Base-by-base conservation (phyloP, 2,113 vertebrate genomes). In the Dromas ardeola region DNA sequence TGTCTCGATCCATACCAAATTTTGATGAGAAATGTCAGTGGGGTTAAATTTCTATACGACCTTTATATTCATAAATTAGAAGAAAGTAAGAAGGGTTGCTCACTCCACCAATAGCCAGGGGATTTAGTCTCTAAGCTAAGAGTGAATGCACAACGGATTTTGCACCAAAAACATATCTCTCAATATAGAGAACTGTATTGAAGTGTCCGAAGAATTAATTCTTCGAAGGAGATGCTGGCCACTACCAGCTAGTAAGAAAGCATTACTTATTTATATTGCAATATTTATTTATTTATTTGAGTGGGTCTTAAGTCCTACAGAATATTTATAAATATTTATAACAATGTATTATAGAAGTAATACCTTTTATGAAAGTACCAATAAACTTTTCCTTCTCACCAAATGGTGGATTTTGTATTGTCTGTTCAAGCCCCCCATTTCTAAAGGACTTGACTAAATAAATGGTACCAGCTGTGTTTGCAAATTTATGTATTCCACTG, bases 261-360 rank as follows among this genome's bases (percentile, higher is more conserved):
- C 45, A 72, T 92, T 53, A 80, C 80, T 83, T 93, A 95, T 97
- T 97, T 95, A 90, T 95, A 96, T 95, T 61, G 96, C 88, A 63
- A 72, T 98, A 99, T 99, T 98, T 99, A 99, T 99, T 99, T 99
- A 99, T 99, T 99, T 99, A 99, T 99, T 99, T 97, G 98, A 85
- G 98, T 96, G 95, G 91, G 97, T 92, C 97, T 97, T 95, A 80
- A 97, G 69, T 87, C 80, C 90, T 32, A 86, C 95, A 96, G 77
- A 94, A 40, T 99, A 99, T 99, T 99, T 99, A 99, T 99, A 96
- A 93, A 95, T 99, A 99, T 99, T 99, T 99, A 99, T 99, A 92
- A 97, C 82, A 71, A 97, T 97, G 81, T 96, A 95, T 95, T 81
- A 53, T 30, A 69, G 69, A 96, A 25, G 42, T 42, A 13, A 42